phyloP scores from a whole-genome alignment of 2,888 invertebrate species.

The Netelia virgata region DNA sequence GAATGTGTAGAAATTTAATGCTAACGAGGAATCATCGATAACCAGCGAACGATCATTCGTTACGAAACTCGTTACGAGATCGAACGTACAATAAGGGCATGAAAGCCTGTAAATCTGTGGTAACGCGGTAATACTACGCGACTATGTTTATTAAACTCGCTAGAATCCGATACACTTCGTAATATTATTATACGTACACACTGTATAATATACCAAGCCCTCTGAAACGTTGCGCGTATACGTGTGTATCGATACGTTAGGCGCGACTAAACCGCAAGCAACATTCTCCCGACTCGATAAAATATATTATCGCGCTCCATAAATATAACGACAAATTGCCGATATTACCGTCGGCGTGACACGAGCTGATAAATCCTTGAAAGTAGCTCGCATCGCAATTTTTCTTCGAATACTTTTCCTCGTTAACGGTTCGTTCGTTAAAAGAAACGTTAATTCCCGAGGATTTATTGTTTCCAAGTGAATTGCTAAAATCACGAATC shows the following conservation, averaged over 20 bases:
- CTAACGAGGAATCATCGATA: background rate
- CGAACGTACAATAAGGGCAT: conserved; percentile 16
- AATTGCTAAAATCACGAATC: conserved; percentile 28
- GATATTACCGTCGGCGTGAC: conserved; percentile 31
- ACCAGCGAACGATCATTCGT: background rate
- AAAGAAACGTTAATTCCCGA: conserved; percentile 9
- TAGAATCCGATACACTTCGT: conserved; percentile 48
- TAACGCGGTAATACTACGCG: conserved; percentile 52
- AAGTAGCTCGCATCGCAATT: background rate
- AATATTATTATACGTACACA: conserved; percentile 8
- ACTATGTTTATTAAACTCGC: conserved; percentile 52
- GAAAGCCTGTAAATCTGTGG: conserved; percentile 47
- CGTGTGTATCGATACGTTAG: conserved; percentile 2
- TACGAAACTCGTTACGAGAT: conserved; percentile 6
- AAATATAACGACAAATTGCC: conserved; percentile 52
- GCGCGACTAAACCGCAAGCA: conserved; percentile 27
- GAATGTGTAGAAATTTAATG: too few relatives aligned
- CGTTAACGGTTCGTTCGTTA: conserved; percentile 8
- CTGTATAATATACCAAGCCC: conserved; percentile 3
- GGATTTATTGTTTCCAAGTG: conserved; percentile 18
- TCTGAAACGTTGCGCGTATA: conserved; percentile 1
- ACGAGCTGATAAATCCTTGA: conserved; percentile 29
- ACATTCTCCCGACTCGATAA: conserved; percentile 52
- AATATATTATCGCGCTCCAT: conserved; percentile 51
- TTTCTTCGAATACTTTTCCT: background rate